Percentiles rank a stretch among this genome's conserved stretches.
These are phyloP conservation scores for Belonocnema kinseyi DNA, from an alignment of 1,140 invertebrate genomes.

Conservation along the genomic window DNA sequence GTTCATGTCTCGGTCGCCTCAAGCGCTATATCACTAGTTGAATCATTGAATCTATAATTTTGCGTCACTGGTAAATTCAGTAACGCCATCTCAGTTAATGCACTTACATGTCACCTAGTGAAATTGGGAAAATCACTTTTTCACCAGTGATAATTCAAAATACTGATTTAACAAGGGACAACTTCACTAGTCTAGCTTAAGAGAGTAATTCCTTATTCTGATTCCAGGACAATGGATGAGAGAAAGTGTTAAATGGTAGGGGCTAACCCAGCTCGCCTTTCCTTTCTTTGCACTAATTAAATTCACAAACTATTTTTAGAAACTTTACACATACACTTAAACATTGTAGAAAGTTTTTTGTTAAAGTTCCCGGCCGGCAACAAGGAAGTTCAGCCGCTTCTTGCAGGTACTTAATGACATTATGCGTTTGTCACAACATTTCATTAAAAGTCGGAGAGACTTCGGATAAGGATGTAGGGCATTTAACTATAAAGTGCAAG, in stretches of 20 bases:
- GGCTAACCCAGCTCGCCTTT: not conserved
- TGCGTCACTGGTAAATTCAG: no score
- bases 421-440: slow-evolving; percentile 62
- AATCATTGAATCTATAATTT: no score
- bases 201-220: no score
- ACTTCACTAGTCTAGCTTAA: no score
- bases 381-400: slow-evolving; percentile 12
- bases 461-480: slow-evolving; percentile 25
- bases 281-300: slow-evolving; percentile 50
- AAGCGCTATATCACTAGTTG: no score
- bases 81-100: no score
- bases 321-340: slow-evolving; percentile 22
- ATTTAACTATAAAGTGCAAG: slow-evolving; percentile 21
- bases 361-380: slow-evolving; percentile 20
- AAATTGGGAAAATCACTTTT: no score
- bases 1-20: no score
- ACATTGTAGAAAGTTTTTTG: slow-evolving; percentile 46
- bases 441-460: slow-evolving; percentile 50
- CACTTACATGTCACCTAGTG: no score
- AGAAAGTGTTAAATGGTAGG: not conserved
- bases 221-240: not conserved
- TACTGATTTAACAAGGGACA: no score
- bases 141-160: no score
- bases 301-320: slow-evolving; percentile 52
- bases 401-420: slow-evolving; percentile 37